These are phyloP conservation scores for Panurus biarmicus DNA, from an alignment of 2,113 vertebrate species.

Conservation along the genomic window DNA sequence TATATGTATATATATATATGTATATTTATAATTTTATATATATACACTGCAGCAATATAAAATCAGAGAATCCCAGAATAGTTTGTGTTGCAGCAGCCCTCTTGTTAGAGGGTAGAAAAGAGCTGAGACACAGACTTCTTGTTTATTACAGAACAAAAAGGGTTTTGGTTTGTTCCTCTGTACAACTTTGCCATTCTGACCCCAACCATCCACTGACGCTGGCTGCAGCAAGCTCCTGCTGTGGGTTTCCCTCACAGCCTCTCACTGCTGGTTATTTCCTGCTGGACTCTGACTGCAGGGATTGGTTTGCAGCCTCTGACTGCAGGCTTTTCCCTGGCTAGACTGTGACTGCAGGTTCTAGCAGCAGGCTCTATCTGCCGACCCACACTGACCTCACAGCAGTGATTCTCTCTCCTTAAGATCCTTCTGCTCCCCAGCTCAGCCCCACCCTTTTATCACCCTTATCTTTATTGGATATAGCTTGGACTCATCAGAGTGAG, in stretches of 20 bases:
- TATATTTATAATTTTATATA: not conserved
- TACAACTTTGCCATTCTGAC: not conserved
- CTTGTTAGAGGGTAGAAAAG: not conserved
- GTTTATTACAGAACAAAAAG: not conserved
- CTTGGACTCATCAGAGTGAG: not conserved
- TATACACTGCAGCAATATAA: not conserved
- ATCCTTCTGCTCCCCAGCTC: not conserved
- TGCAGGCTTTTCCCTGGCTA: too few species aligned
- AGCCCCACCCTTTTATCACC: not conserved
- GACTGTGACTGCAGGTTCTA: not conserved
- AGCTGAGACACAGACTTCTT: not conserved
- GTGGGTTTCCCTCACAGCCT: too few species aligned
- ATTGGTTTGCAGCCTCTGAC: too few species aligned
- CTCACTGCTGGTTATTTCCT: too few species aligned
- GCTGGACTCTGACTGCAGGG: too few species aligned
- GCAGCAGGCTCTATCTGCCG: not conserved
- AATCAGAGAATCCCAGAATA: not conserved
- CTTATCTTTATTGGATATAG: not conserved
- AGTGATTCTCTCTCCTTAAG: not conserved
- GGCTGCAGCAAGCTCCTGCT: too few species aligned
- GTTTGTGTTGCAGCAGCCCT: not conserved
- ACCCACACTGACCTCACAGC: not conserved
- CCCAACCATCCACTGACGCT: too few species aligned
- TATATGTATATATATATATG: too few species aligned
- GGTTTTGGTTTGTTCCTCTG: not conserved